Conservation (phyloP, 2,797 vertebrate species). For the Spinus pinus region DNA sequence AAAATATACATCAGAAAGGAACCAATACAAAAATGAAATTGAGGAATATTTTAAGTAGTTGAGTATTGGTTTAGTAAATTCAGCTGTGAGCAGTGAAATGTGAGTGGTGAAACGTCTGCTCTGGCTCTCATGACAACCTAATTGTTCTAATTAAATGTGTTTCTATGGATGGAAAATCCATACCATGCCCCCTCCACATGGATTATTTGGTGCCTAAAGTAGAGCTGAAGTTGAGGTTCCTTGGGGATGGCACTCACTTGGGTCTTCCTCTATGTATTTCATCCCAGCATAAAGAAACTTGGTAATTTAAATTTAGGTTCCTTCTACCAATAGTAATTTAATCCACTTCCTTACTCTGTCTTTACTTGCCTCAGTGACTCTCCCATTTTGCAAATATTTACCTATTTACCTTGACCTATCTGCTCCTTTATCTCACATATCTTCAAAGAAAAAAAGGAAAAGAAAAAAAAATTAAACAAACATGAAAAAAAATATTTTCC, state of each 20-base stretch:
- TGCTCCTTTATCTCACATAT: background rate
- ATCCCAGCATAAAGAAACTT: background rate
- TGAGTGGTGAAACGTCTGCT: background rate
- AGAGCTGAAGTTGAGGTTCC: background rate
- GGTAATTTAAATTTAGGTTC: background rate
- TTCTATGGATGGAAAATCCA: background rate
- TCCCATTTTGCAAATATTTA: background rate
- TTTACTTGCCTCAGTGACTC: background rate
- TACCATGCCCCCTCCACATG: background rate
- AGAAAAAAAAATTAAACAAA: background rate
- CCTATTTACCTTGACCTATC: background rate
- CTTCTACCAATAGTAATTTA: background rate
- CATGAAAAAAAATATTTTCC: fast-evolving
- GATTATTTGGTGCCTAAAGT: background rate
- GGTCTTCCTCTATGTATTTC: background rate
- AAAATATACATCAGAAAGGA: background rate
- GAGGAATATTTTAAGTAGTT: background rate
- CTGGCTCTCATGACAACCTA: background rate
- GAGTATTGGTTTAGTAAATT: background rate
- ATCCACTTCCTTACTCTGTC: background rate
- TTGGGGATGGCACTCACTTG: background rate
- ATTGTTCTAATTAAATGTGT: background rate
- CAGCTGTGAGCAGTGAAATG: background rate
- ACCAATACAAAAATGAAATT: background rate
- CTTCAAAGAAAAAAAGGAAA: background rate